A percentile compares a stretch with the other conserved stretches of the same genome.
These are phyloP conservation scores for Andinoacara biseriatus DNA, from an alignment of 2,113 vertebrate species.

Conservation along the genomic window DNA sequence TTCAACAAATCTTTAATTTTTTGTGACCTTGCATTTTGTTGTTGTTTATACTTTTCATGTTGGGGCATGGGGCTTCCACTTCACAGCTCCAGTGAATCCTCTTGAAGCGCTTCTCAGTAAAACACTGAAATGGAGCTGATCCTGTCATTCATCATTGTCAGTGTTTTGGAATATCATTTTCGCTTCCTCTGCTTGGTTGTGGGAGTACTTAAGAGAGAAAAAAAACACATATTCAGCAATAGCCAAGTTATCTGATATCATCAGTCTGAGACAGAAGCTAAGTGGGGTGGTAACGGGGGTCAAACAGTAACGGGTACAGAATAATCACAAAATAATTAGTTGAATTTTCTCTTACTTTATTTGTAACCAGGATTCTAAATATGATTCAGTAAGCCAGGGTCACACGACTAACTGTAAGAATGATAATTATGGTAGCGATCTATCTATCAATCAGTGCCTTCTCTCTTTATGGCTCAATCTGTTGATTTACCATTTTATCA, in stretches of 20 bases:
- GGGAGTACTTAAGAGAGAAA: neutral
- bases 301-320: constrained; percentile 3
- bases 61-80: neutral
- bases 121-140: neutral
- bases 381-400: constrained; percentile 23
- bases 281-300: neutral
- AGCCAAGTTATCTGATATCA: neutral
- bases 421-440: constrained; percentile 43
- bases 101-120: neutral
- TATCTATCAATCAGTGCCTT: constrained; percentile 49
- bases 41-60: neutral
- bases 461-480: constrained; percentile 42
- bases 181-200: neutral
- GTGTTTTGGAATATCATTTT: neutral
- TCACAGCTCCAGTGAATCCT: neutral
- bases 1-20: constrained; percentile 1
- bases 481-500: constrained; percentile 59
- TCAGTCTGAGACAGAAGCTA: neutral
- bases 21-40: neutral
- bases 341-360: constrained; percentile 2
- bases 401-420: constrained; percentile 11
- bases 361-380: constrained; percentile 28
- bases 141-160: neutral
- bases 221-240: neutral
- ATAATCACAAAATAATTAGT: constrained; percentile 1